Base-by-base conservation (phyloP, 1,140 invertebrate genomes). In the Phocides pigmalion region DNA sequence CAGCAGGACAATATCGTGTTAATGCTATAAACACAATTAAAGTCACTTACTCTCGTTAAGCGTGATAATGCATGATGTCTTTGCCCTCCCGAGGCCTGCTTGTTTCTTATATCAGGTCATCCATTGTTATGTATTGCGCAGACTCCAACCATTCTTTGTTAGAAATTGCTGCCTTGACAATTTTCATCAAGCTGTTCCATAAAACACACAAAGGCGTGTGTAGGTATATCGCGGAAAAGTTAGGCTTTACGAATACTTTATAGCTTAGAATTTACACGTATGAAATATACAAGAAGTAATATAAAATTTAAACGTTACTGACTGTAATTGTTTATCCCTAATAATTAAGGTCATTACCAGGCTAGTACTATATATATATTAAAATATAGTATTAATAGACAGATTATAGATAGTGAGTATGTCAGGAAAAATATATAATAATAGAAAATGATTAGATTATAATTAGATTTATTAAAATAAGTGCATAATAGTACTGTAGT, bases 11-110 rank as follows among this genome's bases (percentile, higher is more conserved):
- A 70, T 76, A 66, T 77, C 68, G 73, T 64, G 66, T 81, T 82
- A 82, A 82, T 77, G 72, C 76, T 76, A 85, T 82, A 86, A 88
- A 87, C 69, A 87, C 83, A 89, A 89, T 89, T 89, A 90, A 89
- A 89, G 73, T 87, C 81, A 87, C 81, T 87, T 87, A 74, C 66
- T 87, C 87, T 87, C 76, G 81, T 90, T 87, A 87, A 74, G 54
- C 66, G 74, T 78, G 83, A 87, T 89, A 84, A 88, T 85, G 69
- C 64, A 66, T 41, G 67, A 70, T 76, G 81, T 86, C 85, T 88
- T 87, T 83, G 83, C 82, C 82, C 85, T 76, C 77, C 16, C 44
- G 65, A 51, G 15, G 64, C 54, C 50, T 46, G 20, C 59, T 65
- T 61, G 62, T 66, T 59, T 19, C 16, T 59, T 64, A 54, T 64